These are phyloP conservation scores for Herminia tarsipennalis DNA, from an alignment of 2,888 invertebrate species.

Conservation along the genomic window DNA sequence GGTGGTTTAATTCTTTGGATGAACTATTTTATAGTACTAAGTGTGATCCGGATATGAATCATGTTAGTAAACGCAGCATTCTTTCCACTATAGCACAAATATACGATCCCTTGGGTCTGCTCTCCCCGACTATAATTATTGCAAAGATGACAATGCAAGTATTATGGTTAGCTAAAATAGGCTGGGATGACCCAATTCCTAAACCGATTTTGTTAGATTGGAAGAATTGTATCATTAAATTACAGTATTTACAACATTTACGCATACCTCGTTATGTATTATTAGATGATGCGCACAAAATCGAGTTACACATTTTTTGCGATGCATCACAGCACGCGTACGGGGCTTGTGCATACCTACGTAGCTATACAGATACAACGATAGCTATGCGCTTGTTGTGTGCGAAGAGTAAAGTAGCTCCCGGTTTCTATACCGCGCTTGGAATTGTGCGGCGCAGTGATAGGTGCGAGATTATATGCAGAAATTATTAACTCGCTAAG, in stretches of 20 bases:
- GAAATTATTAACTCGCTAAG: constrained; percentile 21
- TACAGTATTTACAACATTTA: too few species aligned
- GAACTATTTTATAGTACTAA: neutral
- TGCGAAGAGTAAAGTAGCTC: neutral
- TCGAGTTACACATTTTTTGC: constrained; percentile 1
- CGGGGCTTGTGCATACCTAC: constrained; percentile 9
- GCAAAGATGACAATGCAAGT: constrained; percentile 4
- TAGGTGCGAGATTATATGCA: constrained; percentile 1
- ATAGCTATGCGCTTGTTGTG: neutral
- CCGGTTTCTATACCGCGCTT: neutral
- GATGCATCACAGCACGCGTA: constrained; percentile 4
- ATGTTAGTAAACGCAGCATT: constrained; percentile 14
- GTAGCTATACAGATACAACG: neutral
- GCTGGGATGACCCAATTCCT: constrained; percentile 4
- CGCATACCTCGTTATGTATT: too few species aligned
- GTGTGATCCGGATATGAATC: neutral
- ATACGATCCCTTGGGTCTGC: constrained; percentile 22
- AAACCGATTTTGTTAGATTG: neutral
- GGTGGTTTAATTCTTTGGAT: constrained; percentile 2
- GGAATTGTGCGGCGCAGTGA: constrained; percentile 1
- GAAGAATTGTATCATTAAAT: too few species aligned
- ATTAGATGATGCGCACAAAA: neutral
- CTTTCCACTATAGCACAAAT: constrained; percentile 20
- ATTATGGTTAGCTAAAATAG: constrained; percentile 5
- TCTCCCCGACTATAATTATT: constrained; percentile 8